Evolutionary conservation across 2,888 invertebrate species (phyloP).

Genomic region (Agrypnus murinus): DNA sequence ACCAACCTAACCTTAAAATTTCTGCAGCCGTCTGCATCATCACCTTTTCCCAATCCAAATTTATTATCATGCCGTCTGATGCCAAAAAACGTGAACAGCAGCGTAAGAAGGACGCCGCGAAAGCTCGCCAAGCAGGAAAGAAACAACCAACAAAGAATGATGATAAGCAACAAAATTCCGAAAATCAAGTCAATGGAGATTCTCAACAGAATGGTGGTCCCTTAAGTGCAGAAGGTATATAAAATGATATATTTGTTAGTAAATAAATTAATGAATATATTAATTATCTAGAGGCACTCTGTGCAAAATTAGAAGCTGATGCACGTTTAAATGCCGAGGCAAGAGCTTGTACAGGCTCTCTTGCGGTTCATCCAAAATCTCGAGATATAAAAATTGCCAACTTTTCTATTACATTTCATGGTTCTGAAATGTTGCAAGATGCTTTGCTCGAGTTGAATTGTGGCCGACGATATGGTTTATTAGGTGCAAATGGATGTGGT

Average conservation of each 20-base stretch:
- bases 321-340: constrained; percentile 95
- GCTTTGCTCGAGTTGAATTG: constrained; percentile 97
- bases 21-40: constrained; percentile 2
- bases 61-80: constrained; percentile 92
- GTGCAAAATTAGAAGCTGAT: constrained; percentile 90
- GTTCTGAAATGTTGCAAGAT: constrained; percentile 95
- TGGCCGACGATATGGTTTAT: constrained; percentile 93
- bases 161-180: constrained; percentile 66
- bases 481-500: constrained; percentile 99
- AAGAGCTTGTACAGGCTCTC: constrained; percentile 93
- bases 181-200: constrained; percentile 61
- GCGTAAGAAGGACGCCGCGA: constrained; percentile 96
- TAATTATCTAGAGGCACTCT: constrained; percentile 81
- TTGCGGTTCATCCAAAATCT: constrained; percentile 96
- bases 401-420: constrained; percentile 98
- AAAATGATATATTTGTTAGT: background rate
- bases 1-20: constrained; percentile 13
- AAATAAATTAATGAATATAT: background rate
- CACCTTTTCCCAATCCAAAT: constrained; percentile 1
- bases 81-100: constrained; percentile 98
- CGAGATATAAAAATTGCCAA: constrained; percentile 97
- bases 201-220: constrained; percentile 71
- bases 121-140: constrained; percentile 76
- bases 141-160: constrained; percentile 68
- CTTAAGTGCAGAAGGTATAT: constrained; percentile 82